Evolutionary conservation across 2,888 invertebrate species (phyloP).

Genomic region (Serripes groenlandicus): DNA sequence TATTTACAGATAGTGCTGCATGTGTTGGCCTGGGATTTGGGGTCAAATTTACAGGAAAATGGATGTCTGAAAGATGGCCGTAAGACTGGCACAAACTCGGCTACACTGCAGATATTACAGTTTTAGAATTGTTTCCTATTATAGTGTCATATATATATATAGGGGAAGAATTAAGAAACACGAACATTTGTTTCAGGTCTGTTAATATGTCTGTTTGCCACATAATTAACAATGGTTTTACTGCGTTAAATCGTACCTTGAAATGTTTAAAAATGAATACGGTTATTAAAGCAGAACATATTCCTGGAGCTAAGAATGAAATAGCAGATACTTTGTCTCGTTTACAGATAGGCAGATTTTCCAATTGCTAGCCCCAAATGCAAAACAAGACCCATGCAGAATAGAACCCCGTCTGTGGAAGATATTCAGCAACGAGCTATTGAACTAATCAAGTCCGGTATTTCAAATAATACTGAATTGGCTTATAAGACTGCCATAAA

Average conservation of each 20-base stretch:
- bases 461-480: conserved; percentile 13
- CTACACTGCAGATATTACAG: conserved; percentile 39
- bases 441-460: conserved; percentile 20
- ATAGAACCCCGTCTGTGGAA: conserved; percentile 19
- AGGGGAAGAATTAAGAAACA: conserved; percentile 37
- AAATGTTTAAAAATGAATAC: conserved; percentile 32
- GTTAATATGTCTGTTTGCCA: conserved; percentile 43
- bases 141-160: conserved; percentile 16
- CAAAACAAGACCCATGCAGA: conserved; percentile 20
- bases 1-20: conserved; percentile 47
- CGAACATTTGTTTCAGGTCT: conserved; percentile 41
- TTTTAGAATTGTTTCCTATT: conserved; percentile 40
- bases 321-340: conserved; percentile 22
- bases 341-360: conserved; percentile 36
- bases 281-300: conserved; percentile 35
- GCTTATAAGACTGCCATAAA: conserved; percentile 32
- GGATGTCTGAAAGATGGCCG: conserved; percentile 41
- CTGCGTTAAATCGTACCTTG: conserved; percentile 34
- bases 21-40: conserved; percentile 44
- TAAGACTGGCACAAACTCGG: conserved; percentile 22
- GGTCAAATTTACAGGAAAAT: too few species aligned
- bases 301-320: conserved; percentile 16
- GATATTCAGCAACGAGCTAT: conserved; percentile 24
- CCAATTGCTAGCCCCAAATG: conserved; percentile 20
- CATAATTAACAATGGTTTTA: conserved; percentile 43